Conservation (phyloP, 1,140 invertebrate genomes). For the Drosophila subpulchrella region DNA sequence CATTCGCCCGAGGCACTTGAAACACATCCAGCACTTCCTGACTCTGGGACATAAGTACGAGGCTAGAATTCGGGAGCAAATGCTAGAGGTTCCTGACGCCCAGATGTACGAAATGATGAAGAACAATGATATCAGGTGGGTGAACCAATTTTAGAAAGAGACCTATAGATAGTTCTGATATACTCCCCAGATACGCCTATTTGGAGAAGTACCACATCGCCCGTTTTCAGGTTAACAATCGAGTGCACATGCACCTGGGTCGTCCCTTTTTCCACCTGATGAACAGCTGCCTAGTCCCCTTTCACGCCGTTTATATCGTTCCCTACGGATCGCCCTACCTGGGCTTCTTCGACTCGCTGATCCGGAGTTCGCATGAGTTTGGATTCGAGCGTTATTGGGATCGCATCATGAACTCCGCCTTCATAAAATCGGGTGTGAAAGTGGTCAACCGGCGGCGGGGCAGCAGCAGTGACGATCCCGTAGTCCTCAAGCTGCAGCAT, state of each 20-base stretch:
- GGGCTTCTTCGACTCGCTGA: constrained; percentile 65
- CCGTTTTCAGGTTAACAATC: constrained; percentile 59
- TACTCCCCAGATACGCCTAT: constrained; percentile 47
- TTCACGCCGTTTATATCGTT: constrained; percentile 77
- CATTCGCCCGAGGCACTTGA: constrained; percentile 47
- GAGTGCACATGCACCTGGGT: constrained; percentile 56
- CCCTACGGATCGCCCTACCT: constrained; percentile 80
- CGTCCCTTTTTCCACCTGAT: constrained; percentile 74
- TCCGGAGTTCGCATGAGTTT: constrained; percentile 68
- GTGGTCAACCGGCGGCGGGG: constrained; percentile 34
- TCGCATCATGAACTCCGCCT: constrained; percentile 69
- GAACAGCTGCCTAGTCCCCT: constrained; percentile 76
- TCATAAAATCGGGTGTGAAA: constrained; percentile 63
- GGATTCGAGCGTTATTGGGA: constrained; percentile 74
- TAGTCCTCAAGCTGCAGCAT: constrained; percentile 71
- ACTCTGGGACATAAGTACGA: constrained; percentile 46
- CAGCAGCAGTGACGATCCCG: constrained; percentile 55
- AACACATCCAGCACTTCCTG: constrained; percentile 64
- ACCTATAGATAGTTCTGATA: background rate
- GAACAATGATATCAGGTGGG: constrained; percentile 44
- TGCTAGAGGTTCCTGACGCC: constrained; percentile 52
- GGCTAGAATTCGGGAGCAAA: constrained; percentile 41
- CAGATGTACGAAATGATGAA: constrained; percentile 25
- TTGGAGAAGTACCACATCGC: constrained; percentile 75
- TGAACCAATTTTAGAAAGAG: background rate